phyloP scores from a whole-genome alignment of 2,113 vertebrate species.

The Melanostigma gelatinosum region DNA sequence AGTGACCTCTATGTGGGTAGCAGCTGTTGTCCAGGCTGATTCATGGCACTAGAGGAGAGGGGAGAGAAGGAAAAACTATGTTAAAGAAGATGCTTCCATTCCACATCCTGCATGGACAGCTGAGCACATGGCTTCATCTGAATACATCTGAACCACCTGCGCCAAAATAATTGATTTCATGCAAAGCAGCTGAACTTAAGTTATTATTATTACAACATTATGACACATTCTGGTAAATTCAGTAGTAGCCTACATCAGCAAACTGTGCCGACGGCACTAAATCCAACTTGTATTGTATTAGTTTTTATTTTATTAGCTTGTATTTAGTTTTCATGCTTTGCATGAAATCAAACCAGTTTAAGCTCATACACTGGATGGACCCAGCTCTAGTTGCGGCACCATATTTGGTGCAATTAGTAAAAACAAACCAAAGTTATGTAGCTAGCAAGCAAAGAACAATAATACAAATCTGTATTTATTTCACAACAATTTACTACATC shows the following conservation, averaged over 20 bases:
- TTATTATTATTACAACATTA: too few species aligned
- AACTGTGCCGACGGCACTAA: too few species aligned
- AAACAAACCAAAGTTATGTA: background rate
- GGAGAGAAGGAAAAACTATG: constrained; percentile 1
- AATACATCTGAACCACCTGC: background rate
- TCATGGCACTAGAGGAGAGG: constrained; percentile 86
- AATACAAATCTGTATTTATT: background rate
- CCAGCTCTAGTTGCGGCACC: too few species aligned
- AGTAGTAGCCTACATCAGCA: too few species aligned
- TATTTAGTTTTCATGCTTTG: too few species aligned
- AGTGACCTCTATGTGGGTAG: constrained; percentile 87
- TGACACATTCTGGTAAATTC: too few species aligned
- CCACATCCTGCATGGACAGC: background rate
- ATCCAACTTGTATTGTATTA: too few species aligned
- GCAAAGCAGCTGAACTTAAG: too few species aligned
- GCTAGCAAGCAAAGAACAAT: background rate
- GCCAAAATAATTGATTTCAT: too few species aligned
- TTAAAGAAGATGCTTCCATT: constrained; percentile 9
- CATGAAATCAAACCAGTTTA: background rate
- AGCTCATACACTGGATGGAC: background rate
- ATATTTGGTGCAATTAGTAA: background rate
- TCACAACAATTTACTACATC: background rate
- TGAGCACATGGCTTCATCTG: background rate
- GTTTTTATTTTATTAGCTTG: too few species aligned
- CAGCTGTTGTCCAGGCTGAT: constrained; percentile 82